Base-by-base conservation (phyloP, 2,797 vertebrate species). In the Brotula barbata region DNA sequence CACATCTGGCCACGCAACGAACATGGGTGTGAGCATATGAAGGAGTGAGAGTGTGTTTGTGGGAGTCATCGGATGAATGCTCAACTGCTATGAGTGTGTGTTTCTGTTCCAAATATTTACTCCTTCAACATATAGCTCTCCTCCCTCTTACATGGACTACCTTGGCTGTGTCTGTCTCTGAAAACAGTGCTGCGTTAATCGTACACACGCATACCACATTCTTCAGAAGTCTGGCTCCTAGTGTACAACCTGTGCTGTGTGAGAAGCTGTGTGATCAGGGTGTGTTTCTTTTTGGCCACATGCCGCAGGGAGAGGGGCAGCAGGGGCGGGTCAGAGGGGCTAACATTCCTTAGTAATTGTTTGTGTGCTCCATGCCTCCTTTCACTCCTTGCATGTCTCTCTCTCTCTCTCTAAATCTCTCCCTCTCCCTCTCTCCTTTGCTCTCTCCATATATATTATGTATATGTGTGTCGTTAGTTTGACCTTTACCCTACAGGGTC, bases 261-360 rank as follows among this genome's bases (percentile, higher is more conserved):
- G 40, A 61, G 41, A 48, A 40, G 14, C 14, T 42, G 22, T 54
- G 19, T 34, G 44, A n/a, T n/a, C n/a, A 41, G 48, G 40, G 19
- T 0, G 1, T 33, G 47, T 31, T 50, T 70, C 21, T 73, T 68
- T 64, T 45, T 56, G 53, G 34, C 62, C 57, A 39, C 66, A 65
- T 46, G 52, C 67, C 19, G 47, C 44, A 75, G 44, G 55, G 54
- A 37, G 48, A 55, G 21, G 55, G 68, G 54, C 58, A 23, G 36
- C 47, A 54, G 25, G 40, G 75, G 77, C 60, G 64, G 55, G 64
- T 69, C 49, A 37, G 41, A 55, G 64, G 49, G 52, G 34, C 57
- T 43, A 17, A 52, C 78, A 86, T 87, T 85, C 84, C 56, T 83
- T 2, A 66, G 71, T 87, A 85, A 84, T 85, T 89, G 82, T 64